phyloP scores from a whole-genome alignment of 2,113 vertebrate genomes.

The Clarias gariepinus region DNA sequence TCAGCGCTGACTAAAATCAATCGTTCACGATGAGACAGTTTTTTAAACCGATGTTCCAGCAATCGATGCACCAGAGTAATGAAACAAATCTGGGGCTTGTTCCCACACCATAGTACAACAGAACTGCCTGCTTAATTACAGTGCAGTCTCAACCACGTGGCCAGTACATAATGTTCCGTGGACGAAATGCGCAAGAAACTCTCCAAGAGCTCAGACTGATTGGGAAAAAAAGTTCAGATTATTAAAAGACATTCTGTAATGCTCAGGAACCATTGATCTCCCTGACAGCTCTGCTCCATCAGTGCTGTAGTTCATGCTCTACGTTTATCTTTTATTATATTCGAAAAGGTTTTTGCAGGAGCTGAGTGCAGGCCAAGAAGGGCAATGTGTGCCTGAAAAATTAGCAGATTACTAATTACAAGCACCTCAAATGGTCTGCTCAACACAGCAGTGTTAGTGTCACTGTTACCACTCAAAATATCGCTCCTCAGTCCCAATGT shows the following conservation, averaged over 20 bases:
- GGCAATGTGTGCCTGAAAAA: neutral
- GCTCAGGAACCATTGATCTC: neutral
- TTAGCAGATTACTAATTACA: neutral
- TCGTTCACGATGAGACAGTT: neutral
- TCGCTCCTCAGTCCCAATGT: neutral
- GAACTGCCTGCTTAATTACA: conserved; percentile 4
- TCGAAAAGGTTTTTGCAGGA: neutral
- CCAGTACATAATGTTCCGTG: neutral
- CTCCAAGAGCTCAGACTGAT: neutral
- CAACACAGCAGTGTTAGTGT: neutral
- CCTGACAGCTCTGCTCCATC: neutral
- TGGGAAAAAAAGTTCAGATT: neutral
- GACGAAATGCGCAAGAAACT: neutral
- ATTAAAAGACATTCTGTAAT: neutral
- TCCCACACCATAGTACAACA: neutral
- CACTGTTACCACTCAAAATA: neutral
- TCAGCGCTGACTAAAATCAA: neutral
- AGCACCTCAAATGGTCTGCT: neutral
- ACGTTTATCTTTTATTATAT: neutral
- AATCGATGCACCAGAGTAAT: neutral
- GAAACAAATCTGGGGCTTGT: neutral
- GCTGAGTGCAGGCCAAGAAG: neutral
- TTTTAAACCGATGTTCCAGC: neutral
- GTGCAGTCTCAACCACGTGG: neutral
- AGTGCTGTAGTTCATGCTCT: neutral